phyloP scores from a whole-genome alignment of 2,888 invertebrate species.

The Tenthredo notha region DNA sequence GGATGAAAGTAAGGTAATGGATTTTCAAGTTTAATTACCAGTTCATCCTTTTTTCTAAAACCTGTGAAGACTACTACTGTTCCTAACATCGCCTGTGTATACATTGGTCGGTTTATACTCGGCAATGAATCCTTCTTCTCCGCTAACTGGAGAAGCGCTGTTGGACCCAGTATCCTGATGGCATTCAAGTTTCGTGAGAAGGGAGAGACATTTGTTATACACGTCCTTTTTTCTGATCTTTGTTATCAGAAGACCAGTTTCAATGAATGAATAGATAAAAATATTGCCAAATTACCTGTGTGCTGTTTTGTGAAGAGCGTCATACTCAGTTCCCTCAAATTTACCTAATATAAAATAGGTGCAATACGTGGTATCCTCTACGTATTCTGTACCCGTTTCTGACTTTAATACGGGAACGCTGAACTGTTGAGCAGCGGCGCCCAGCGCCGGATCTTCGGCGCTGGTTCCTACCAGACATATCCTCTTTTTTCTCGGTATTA shows the following conservation, averaged over 20 bases:
- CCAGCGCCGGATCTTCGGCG: slow-evolving; percentile 79
- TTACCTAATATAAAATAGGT: slow-evolving; percentile 87
- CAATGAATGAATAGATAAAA: no score
- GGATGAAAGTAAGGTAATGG: no score
- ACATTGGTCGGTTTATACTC: slow-evolving; percentile 89
- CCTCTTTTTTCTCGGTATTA: slow-evolving; percentile 79
- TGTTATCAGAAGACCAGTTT: no score
- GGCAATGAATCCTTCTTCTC: slow-evolving; percentile 86
- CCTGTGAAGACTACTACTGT: slow-evolving; percentile 95
- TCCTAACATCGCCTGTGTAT: slow-evolving; percentile 93
- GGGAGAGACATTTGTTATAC: neutral
- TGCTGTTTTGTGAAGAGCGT: slow-evolving; percentile 83
- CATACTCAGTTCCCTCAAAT: slow-evolving; percentile 87
- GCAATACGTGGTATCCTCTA: slow-evolving; percentile 81
- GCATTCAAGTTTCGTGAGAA: neutral
- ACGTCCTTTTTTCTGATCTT: no score
- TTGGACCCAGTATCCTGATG: slow-evolving; percentile 88
- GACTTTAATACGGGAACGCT: slow-evolving; percentile 83
- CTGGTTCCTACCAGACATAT: slow-evolving; percentile 84
- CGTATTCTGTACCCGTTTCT: slow-evolving; percentile 82
- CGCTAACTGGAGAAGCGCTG: slow-evolving; percentile 88
- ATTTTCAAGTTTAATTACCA: slow-evolving; percentile 84
- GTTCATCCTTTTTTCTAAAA: slow-evolving; percentile 92
- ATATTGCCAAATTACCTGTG: slow-evolving; percentile 82
- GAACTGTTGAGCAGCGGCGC: slow-evolving; percentile 83